Percentiles rank a stretch among this genome's conserved stretches.
phyloP scores from a whole-genome alignment of 2,797 vertebrate species.

The Halcyon smyrnensis region DNA sequence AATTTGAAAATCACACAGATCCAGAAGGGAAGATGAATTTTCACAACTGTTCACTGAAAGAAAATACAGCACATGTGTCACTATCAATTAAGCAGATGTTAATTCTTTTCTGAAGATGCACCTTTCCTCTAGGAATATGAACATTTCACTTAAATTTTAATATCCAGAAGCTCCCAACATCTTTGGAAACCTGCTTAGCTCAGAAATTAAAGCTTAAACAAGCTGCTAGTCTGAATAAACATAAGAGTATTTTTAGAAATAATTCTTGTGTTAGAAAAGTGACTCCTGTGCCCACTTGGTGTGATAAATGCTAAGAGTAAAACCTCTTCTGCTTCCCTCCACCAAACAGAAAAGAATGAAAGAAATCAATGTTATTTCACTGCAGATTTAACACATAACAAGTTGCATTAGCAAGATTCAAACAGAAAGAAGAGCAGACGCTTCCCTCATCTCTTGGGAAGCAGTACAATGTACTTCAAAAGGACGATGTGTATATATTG shows the following conservation, averaged over 20 bases:
- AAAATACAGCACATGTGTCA: not conserved
- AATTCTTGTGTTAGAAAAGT: conserved; percentile 2
- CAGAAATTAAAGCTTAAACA: conserved; percentile 17
- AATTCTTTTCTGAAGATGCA: not conserved
- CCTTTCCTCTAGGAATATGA: conserved; percentile 4
- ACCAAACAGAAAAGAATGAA: not conserved
- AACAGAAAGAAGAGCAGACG: not conserved
- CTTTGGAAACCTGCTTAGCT: not conserved
- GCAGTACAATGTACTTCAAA: not conserved
- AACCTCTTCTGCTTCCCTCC: not conserved
- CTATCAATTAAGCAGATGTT: not conserved
- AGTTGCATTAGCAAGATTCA: not conserved
- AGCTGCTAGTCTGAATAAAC: conserved; percentile 13
- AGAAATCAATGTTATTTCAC: not conserved
- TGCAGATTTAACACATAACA: conserved; percentile 14
- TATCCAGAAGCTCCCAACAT: not conserved
- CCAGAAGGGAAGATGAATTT: not conserved
- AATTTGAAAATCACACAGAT: not conserved
- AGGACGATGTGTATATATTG: not conserved
- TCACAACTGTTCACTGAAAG: not conserved
- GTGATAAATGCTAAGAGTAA: conserved; percentile 12
- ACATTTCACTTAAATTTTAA: conserved; percentile 4
- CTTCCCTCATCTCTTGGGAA: not conserved
- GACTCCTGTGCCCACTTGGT: not conserved
- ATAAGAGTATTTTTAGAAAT: not conserved